Evolutionary conservation across 2,888 invertebrate genomes (phyloP).

Genomic region (Andrena praecox): DNA sequence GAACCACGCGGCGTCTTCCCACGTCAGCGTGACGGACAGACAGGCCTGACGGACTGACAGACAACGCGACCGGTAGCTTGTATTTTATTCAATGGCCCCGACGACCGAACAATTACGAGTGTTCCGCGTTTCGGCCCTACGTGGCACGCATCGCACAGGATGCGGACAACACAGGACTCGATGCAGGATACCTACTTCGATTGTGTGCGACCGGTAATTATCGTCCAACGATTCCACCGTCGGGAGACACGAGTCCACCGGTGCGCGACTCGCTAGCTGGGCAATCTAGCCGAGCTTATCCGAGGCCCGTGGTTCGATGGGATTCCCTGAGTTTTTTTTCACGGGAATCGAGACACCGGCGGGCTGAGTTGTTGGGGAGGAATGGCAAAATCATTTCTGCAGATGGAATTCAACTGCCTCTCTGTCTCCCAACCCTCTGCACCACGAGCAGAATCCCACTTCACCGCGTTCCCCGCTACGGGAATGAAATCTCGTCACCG

Average conservation of each 20-base stretch:
- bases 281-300: conserved; percentile 58
- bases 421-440: not conserved
- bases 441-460: not conserved
- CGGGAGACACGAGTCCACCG: conserved; percentile 73
- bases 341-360: too few relatives aligned
- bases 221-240: conserved; percentile 71
- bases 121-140: conserved; percentile 70
- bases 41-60: conserved; percentile 81
- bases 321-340: not conserved
- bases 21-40: conserved; percentile 85
- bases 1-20: conserved; percentile 84
- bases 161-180: conserved; percentile 71
- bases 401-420: not conserved
- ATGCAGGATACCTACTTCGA: conserved; percentile 81
- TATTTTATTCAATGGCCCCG: conserved; percentile 84
- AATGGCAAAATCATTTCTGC: too few relatives aligned
- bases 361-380: too few relatives aligned
- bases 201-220: conserved; percentile 81
- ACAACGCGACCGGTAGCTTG: conserved; percentile 83
- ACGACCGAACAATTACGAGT: conserved; percentile 84
- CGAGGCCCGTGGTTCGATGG: not conserved
- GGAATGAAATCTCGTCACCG: conserved; percentile 5
- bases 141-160: conserved; percentile 76
- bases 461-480: not conserved
- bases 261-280: conserved; percentile 72